Percentiles rank a stretch among this genome's conserved stretches.
Evolutionary conservation across 1,140 invertebrate genomes (phyloP).

Genomic region (Cylas formicarius): DNA sequence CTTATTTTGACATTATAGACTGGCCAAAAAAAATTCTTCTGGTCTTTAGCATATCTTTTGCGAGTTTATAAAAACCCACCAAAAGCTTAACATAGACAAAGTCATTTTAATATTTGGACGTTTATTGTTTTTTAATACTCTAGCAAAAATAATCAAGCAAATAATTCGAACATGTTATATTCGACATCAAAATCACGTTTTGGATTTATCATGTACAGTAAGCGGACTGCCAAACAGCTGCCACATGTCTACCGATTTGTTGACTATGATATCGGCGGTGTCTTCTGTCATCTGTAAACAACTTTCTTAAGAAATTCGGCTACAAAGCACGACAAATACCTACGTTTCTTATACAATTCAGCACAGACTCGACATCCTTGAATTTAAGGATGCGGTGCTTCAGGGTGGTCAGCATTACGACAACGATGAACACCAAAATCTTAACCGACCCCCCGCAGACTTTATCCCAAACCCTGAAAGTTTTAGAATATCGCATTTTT

Average conservation of each 20-base stretch:
- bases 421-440: slow-evolving; percentile 70
- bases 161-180: too few species aligned
- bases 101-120: too few species aligned
- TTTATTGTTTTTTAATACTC: too few species aligned
- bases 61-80: too few species aligned
- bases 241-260: slow-evolving; percentile 72
- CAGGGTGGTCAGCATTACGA: slow-evolving; percentile 64
- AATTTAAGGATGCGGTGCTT: slow-evolving; percentile 57
- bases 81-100: too few species aligned
- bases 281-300: slow-evolving; percentile 64
- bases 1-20: too few species aligned
- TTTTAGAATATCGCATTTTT: slow-evolving; percentile 8
- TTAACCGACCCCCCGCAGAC: slow-evolving; percentile 74
- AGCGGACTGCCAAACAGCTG: slow-evolving; percentile 51
- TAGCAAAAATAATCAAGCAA: too few species aligned
- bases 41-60: too few species aligned
- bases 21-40: too few species aligned
- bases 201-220: slow-evolving; percentile 34
- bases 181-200: too few species aligned
- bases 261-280: slow-evolving; percentile 65
- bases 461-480: slow-evolving; percentile 79
- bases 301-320: too few species aligned
- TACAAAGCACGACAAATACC: slow-evolving; percentile 31
- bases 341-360: slow-evolving; percentile 61
- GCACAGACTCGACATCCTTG: slow-evolving; percentile 50